Percentiles rank a stretch among this genome's conserved stretches.
These are phyloP conservation scores for Gulo gulo DNA, from an alignment of 2,113 vertebrate genomes.

Conservation along the genomic window DNA sequence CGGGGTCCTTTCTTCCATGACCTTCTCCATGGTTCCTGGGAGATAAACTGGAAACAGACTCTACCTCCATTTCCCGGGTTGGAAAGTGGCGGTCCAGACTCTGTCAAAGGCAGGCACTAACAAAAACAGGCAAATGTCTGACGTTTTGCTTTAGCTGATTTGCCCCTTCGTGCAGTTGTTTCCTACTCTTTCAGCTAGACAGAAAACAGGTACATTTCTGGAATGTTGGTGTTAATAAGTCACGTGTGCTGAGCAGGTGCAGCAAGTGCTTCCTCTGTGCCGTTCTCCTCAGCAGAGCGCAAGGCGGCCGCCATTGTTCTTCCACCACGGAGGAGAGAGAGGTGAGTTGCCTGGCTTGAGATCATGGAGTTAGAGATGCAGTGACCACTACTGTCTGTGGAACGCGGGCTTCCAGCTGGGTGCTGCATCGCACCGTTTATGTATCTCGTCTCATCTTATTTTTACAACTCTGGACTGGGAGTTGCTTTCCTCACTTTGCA, in stretches of 20 bases:
- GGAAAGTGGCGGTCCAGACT: not conserved
- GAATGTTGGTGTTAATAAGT: too few species aligned
- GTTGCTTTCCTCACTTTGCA: not conserved
- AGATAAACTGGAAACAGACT: not conserved
- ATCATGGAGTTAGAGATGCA: too few species aligned
- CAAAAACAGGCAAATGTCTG: not conserved
- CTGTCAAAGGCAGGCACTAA: not conserved
- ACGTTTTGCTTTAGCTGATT: not conserved
- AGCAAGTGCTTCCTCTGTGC: not conserved
- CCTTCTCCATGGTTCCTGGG: not conserved
- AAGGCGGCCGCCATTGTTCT: not conserved
- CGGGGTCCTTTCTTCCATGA: not conserved
- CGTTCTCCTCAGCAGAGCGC: not conserved
- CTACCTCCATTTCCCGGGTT: not conserved
- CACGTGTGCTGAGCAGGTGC: not conserved
- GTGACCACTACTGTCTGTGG: not conserved
- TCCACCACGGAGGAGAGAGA: not conserved
- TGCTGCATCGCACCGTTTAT: rapidly evolving
- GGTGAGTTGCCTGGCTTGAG: not conserved
- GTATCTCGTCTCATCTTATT: not conserved
- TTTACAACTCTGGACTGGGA: too few species aligned
- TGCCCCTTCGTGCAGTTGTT: not conserved
- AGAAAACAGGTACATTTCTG: not conserved
- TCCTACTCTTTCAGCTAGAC: not conserved
- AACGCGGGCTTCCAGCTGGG: not conserved